These are phyloP conservation scores for Pomatostomus ruficeps DNA, from an alignment of 2,113 vertebrate genomes.

Conservation along the genomic window DNA sequence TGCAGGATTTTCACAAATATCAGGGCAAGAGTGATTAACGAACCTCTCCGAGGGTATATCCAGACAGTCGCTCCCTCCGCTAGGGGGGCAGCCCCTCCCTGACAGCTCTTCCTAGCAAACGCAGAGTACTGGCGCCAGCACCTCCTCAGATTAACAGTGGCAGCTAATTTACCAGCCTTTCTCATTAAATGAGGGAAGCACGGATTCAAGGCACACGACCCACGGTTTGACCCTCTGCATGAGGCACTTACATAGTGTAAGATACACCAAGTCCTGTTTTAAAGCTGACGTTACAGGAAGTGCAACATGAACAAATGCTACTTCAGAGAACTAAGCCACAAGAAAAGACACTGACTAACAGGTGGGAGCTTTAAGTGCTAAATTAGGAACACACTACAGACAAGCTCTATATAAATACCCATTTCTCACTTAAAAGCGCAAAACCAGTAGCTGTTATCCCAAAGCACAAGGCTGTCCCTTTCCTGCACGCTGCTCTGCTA, in stretches of 20 bases:
- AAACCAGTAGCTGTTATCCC: background rate
- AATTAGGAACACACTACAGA: background rate
- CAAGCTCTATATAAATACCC: background rate
- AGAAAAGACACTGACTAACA: background rate
- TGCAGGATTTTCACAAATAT: background rate
- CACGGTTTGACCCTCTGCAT: background rate
- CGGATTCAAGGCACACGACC: background rate
- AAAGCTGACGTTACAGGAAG: background rate
- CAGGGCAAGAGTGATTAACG: background rate
- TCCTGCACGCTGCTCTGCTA: background rate
- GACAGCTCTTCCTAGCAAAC: background rate
- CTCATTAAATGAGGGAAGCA: background rate
- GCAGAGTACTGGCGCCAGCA: background rate
- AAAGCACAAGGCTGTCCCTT: background rate
- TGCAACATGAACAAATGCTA: background rate
- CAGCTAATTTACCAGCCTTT: background rate
- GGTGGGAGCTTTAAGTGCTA: background rate
- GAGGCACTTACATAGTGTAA: background rate
- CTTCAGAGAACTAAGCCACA: background rate
- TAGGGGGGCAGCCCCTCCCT: background rate
- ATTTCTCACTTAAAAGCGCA: background rate
- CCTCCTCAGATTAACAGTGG: background rate
- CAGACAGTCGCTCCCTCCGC: fast-evolving
- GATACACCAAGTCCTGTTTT: background rate
- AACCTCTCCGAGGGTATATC: background rate